Evolutionary conservation across 2,888 invertebrate genomes (phyloP).

Genomic region (Morpho achilles): DNA sequence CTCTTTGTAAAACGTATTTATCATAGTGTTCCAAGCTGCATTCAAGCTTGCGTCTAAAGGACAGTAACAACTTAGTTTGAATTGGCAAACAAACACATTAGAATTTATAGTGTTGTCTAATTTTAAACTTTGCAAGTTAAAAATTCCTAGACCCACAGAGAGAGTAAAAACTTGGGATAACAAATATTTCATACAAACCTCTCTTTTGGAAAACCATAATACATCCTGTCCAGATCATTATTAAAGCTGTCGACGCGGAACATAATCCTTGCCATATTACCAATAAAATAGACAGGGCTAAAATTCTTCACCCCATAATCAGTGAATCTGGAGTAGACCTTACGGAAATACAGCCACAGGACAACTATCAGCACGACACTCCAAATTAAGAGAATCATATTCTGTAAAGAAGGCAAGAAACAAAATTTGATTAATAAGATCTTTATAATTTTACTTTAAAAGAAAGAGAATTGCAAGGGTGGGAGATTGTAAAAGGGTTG

Average conservation of each 20-base stretch:
- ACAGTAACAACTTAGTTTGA: no score
- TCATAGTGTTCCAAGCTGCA: no score
- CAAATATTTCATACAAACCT: slow-evolving; percentile 30
- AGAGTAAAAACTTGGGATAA: not conserved
- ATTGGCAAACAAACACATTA: no score
- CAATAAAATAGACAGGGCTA: slow-evolving; percentile 34
- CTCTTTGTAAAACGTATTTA: no score
- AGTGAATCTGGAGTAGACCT: slow-evolving; percentile 35
- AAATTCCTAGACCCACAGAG: no score
- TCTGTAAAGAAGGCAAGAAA: not conserved
- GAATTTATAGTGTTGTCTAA: no score
- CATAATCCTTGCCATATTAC: slow-evolving; percentile 29
- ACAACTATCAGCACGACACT: slow-evolving; percentile 29
- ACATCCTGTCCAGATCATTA: slow-evolving; percentile 30
- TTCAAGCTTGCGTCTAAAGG: no score
- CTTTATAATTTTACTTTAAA: no score
- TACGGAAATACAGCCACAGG: slow-evolving; percentile 34
- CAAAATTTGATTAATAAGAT: no score
- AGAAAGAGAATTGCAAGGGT: no score
- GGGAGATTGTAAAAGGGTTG: no score
- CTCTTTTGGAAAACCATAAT: slow-evolving; percentile 35
- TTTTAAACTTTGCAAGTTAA: no score
- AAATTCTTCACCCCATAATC: slow-evolving; percentile 36
- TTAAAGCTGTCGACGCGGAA: slow-evolving; percentile 33
- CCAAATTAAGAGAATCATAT: slow-evolving; percentile 29